These are phyloP conservation scores for Nilaparvata lugens DNA, from an alignment of 1,140 invertebrate genomes.

Conservation along the genomic window DNA sequence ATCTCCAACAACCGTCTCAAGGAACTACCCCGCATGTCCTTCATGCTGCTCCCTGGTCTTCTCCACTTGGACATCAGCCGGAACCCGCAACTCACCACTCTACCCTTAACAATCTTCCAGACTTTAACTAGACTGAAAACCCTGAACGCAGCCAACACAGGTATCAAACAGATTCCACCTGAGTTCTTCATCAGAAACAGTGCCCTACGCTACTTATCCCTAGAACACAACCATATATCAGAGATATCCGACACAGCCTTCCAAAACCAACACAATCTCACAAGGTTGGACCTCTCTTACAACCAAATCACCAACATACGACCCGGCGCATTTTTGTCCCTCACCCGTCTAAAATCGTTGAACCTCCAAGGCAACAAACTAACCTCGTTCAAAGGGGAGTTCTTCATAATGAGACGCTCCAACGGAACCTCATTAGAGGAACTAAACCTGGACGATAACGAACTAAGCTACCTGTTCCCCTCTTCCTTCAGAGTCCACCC, in stretches of 20 bases:
- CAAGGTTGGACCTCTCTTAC: constrained; percentile 57
- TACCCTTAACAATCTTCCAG: constrained; percentile 47
- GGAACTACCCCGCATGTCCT: constrained; percentile 54
- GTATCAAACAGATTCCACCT: constrained; percentile 55
- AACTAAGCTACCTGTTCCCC: constrained; percentile 66
- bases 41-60: constrained; percentile 55
- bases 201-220: constrained; percentile 51
- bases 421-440: constrained; percentile 52
- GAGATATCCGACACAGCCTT: constrained; percentile 63
- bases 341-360: constrained; percentile 56
- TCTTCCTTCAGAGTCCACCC: constrained; percentile 76
- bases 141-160: constrained; percentile 64
- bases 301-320: constrained; percentile 71
- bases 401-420: constrained; percentile 53
- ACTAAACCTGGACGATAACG: constrained; percentile 64
- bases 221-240: constrained; percentile 56
- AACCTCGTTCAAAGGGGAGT: constrained; percentile 67
- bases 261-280: constrained; percentile 59
- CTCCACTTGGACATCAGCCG: constrained; percentile 67
- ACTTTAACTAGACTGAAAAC: constrained; percentile 47
- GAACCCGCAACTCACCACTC: constrained; percentile 55
- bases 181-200: constrained; percentile 58
- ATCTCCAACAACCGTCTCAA: constrained; percentile 69
- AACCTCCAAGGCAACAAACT: constrained; percentile 60
- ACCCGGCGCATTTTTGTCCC: constrained; percentile 52